Base-by-base conservation (phyloP, 2,888 invertebrate species). In the Sminthurides aquaticus region DNA sequence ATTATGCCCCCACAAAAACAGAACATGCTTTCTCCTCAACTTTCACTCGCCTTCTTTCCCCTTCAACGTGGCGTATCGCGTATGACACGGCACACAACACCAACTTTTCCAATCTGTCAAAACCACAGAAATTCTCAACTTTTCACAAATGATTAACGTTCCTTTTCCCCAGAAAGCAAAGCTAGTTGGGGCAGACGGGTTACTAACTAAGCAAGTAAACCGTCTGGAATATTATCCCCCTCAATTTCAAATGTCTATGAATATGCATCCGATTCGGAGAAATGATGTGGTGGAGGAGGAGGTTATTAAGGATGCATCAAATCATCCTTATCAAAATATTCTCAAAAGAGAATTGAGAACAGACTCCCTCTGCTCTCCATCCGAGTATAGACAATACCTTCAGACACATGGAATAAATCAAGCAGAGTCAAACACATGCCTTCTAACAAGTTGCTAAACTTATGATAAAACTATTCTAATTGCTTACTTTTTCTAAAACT, bases 181-280 rank as follows among this genome's bases (percentile, higher is more conserved):
- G n/a, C n/a, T 18, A 43, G 18, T 18, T 43, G 18, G 11, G 11
- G 43, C 43, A 43, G 43, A 8, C 43, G 43, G 8, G 11, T 43
- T 43, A 18, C 43, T 18, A 11, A 43, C 18, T 43, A 11, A 43
- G 11, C 8, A 43, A 8, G 18, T 43, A n/a, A n/a, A n/a, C n/a
- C n/a, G n/a, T n/a, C n/a, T n/a, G n/a, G n/a, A n/a, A n/a, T n/a
- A n/a, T n/a, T n/a, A n/a, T n/a, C n/a, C n/a, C n/a, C n/a, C n/a
- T n/a, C n/a, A n/a, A n/a, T n/a, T n/a, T n/a, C n/a, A n/a, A n/a
- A n/a, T n/a, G n/a, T n/a, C n/a, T 20, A 52, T 52, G 52, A 52
- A 52, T 52, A 52, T 52, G 52, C 52, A 52, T 52, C 20, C 52
- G n/a, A n/a, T n/a, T n/a, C n/a, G n/a, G n/a, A n/a, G n/a, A n/a